A percentile compares a stretch with the other conserved stretches of the same genome.
These are phyloP conservation scores for Doryteuthis pealeii DNA, from an alignment of 1,140 invertebrate genomes.

Conservation along the genomic window DNA sequence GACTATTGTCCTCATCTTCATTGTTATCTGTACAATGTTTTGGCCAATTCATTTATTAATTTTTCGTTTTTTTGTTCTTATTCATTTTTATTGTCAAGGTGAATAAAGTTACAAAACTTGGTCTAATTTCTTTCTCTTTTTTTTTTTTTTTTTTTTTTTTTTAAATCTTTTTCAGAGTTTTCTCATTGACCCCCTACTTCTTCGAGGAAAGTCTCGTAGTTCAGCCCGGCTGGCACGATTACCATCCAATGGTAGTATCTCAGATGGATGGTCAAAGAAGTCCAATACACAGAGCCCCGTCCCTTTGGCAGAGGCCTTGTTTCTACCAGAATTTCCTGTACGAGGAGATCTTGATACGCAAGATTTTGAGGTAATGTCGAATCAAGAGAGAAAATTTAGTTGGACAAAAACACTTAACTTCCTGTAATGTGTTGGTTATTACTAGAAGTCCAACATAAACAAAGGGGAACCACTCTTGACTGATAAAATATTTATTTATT, in stretches of 20 bases:
- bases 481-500: not conserved
- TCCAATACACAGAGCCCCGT: conserved; percentile 78
- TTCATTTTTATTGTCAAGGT: too few relatives aligned
- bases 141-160: not conserved
- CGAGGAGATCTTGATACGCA: conserved; percentile 65
- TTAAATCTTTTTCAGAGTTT: conserved; percentile 34
- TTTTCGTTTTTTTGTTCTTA: too few relatives aligned
- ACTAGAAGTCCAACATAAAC: too few relatives aligned
- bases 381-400: not conserved
- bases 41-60: too few relatives aligned
- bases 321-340: conserved; percentile 80
- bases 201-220: conserved; percentile 37
- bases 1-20: too few relatives aligned
- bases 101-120: not conserved
- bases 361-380: conserved; percentile 59
- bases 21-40: too few relatives aligned
- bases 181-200: conserved; percentile 37
- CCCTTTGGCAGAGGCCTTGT: conserved; percentile 72
- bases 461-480: too few relatives aligned
- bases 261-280: conserved; percentile 38
- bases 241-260: conserved; percentile 27
- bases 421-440: not conserved
- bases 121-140: not conserved
- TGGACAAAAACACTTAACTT: too few relatives aligned
- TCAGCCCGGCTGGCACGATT: conserved; percentile 35